Conservation (phyloP, 2,888 invertebrate species). For the Rhagonycha lutea region DNA sequence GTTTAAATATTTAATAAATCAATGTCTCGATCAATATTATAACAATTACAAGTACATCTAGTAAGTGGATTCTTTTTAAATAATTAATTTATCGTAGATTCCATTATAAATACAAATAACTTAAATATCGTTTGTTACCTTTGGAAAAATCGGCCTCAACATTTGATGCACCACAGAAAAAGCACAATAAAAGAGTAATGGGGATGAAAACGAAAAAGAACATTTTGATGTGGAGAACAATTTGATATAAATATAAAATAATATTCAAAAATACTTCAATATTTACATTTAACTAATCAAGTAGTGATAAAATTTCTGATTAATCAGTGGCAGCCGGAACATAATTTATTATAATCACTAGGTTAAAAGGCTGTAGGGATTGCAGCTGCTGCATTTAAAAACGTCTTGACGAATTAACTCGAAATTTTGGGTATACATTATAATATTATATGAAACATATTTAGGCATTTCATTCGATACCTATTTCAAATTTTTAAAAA, state of each 20-base stretch:
- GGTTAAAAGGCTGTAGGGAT: not conserved
- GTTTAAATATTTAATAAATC: too few species aligned
- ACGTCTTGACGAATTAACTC: too few species aligned
- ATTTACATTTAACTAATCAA: not conserved
- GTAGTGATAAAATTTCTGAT: not conserved
- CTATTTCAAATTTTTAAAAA: too few species aligned
- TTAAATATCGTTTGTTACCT: not conserved
- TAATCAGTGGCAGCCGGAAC: not conserved
- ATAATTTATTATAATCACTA: not conserved
- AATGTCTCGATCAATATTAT: too few species aligned
- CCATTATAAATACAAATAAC: too few species aligned
- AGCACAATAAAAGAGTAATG: not conserved
- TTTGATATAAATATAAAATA: not conserved
- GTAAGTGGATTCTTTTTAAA: too few species aligned
- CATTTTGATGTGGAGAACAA: not conserved
- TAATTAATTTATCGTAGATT: too few species aligned
- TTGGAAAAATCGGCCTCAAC: not conserved
- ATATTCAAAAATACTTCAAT: not conserved
- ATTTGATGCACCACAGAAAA: not conserved
- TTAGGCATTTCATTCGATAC: too few species aligned
- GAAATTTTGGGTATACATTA: too few species aligned
- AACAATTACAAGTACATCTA: too few species aligned
- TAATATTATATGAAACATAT: too few species aligned
- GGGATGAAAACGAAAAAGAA: not conserved
- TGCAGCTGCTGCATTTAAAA: too few species aligned